Evolutionary conservation across 2,113 vertebrate species (phyloP).

Genomic region (Pangasianodon gigas): DNA sequence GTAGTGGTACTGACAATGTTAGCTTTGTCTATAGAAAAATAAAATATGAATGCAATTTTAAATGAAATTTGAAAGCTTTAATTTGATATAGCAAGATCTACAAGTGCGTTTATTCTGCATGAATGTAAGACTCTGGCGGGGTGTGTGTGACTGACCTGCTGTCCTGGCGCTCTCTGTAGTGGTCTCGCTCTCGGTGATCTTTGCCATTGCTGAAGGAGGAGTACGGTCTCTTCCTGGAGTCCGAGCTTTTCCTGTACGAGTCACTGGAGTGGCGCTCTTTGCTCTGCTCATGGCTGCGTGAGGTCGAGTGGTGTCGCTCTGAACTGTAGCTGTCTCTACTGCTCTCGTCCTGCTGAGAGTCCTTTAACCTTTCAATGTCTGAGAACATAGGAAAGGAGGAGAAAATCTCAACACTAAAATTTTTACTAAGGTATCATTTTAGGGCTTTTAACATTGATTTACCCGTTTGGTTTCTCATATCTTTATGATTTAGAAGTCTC

Average conservation of each 20-base stretch:
- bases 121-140: background rate
- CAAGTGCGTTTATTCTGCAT: background rate
- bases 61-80: too few relatives aligned
- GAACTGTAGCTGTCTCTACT: slow-evolving; percentile 97
- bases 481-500: background rate
- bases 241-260: slow-evolving; percentile 82
- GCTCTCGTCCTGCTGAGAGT: slow-evolving; percentile 93
- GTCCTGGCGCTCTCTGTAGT: slow-evolving; percentile 82
- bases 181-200: slow-evolving; percentile 85
- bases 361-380: slow-evolving; percentile 91
- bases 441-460: background rate
- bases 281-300: slow-evolving; percentile 81
- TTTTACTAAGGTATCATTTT: background rate
- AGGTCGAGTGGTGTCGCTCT: slow-evolving; percentile 83
- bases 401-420: background rate
- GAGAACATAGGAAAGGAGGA: background rate
- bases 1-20: background rate
- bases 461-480: background rate
- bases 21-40: background rate
- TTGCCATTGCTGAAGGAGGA: slow-evolving; percentile 94
- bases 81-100: background rate
- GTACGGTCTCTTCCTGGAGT: slow-evolving; percentile 87
- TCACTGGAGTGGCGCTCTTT: slow-evolving; percentile 87
- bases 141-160: slow-evolving; percentile 62
- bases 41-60: background rate